A percentile compares a stretch with the other conserved stretches of the same genome.
These are phyloP conservation scores for Lapara coniferarum DNA, from an alignment of 2,888 invertebrate genomes.

Conservation along the genomic window DNA sequence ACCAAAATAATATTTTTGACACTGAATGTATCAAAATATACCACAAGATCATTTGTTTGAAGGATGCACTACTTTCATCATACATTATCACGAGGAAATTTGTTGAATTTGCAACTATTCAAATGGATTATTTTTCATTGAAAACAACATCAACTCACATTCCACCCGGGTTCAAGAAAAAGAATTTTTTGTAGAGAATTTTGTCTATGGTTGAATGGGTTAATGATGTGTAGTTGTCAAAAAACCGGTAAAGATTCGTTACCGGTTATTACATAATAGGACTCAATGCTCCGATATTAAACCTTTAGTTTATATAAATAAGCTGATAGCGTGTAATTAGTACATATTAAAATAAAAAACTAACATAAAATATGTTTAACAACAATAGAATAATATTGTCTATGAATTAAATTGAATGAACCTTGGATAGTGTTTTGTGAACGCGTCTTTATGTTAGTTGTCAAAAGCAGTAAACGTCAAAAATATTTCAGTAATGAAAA, in stretches of 20 bases:
- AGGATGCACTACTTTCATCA: slow-evolving; percentile 44
- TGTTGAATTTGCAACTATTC: slow-evolving; percentile 52
- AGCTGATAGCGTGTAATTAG: neutral
- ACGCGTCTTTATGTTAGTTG: neutral
- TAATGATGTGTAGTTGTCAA: slow-evolving; percentile 38
- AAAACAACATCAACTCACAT: slow-evolving; percentile 77
- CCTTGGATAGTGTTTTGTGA: neutral
- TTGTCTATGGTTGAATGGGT: slow-evolving; percentile 49
- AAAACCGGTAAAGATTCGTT: slow-evolving; percentile 33
- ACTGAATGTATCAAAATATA: slow-evolving; percentile 57
- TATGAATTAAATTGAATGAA: slow-evolving; percentile 33
- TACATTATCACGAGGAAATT: slow-evolving; percentile 49
- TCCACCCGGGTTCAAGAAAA: slow-evolving; percentile 79
- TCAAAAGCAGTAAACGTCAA: slow-evolving; percentile 36
- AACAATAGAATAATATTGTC: slow-evolving; percentile 15
- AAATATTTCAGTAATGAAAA: slow-evolving; percentile 68
- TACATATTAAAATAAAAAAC: neutral
- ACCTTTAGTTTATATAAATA: too few relatives aligned
- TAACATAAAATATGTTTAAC: neutral
- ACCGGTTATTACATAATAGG: slow-evolving; percentile 31
- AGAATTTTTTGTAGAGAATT: slow-evolving; percentile 58
- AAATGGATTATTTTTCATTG: slow-evolving; percentile 68
- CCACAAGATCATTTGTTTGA: slow-evolving; percentile 59
- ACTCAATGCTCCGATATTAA: neutral
- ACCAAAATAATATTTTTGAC: slow-evolving; percentile 40